phyloP scores from a whole-genome alignment of 2,113 vertebrate genomes.

The Chiloscyllium plagiosum region DNA sequence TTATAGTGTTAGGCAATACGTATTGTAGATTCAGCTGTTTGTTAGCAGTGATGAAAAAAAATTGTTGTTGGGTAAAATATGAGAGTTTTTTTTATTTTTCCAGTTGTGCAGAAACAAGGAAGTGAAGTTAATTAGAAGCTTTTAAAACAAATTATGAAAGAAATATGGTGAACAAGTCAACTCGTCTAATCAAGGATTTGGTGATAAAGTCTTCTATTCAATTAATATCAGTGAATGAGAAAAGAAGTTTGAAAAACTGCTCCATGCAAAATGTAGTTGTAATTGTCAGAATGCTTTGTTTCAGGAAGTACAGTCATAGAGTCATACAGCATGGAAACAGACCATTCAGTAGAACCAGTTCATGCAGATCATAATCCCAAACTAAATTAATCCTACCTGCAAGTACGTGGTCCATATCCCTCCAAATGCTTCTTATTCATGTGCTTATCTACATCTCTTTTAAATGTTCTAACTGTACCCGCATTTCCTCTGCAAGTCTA shows the following conservation, averaged over 20 bases:
- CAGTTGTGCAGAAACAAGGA: neutral
- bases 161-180: neutral
- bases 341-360: too few relatives aligned
- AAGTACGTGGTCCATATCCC: too few relatives aligned
- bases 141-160: neutral
- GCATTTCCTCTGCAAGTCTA: too few relatives aligned
- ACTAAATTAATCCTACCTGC: too few relatives aligned
- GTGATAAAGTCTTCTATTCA: neutral
- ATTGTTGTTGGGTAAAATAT: neutral
- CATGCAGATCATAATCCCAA: too few relatives aligned
- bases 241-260: neutral
- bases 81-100: neutral
- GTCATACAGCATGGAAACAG: too few relatives aligned
- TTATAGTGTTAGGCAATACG: neutral
- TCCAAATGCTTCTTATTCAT: too few relatives aligned
- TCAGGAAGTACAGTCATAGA: too few relatives aligned
- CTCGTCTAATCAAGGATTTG: neutral
- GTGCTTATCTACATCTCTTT: too few relatives aligned
- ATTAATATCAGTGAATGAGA: neutral
- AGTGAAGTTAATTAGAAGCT: neutral
- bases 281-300: neutral
- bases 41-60: neutral
- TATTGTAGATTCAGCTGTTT: neutral
- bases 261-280: neutral
- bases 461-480: too few relatives aligned